Base-by-base conservation (phyloP, 1,140 invertebrate genomes). In the Drosophila tani region DNA sequence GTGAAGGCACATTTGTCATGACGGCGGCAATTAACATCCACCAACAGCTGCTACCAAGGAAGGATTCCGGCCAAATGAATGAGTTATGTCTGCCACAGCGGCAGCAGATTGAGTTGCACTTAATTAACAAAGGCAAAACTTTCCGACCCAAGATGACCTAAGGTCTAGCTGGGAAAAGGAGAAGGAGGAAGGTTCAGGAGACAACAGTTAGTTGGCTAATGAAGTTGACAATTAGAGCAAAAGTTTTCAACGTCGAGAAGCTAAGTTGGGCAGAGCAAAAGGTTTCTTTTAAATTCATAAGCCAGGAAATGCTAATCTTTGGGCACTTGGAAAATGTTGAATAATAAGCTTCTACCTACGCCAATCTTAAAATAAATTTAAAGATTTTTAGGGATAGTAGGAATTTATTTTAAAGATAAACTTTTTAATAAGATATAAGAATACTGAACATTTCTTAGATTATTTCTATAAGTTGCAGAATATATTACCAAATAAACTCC, bases 111-210 rank as follows among this genome's bases (percentile, higher is more conserved):
- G 46, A 58, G 83, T 57, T 76, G 76, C 80, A 87, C 67, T 85
- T 81, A 85, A 90, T 90, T 85, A 86, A 69, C 63, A 75, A 55
- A 60, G 45, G 19, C 38, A 70, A 84, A 90, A 68, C 68, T 88
- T 63, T 57, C 1, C 50, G 41, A 57, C 5, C 21, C 67, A 21
- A 46, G 64, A 41, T 81, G 63, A 57, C 47, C 81, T 29, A 56
- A 66, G 59, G 66, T 57, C 63, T 21, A 19, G 11, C 3, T 32
- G 0, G 32, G 17, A 15, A 24, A n/a, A 40, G 35, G 15, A 15
- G 15, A 6, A 19, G 32, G 19, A 3, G 7, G 17, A n/a, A 12
- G 19, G 17, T 21, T 8, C 19, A n/a, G 32, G 43, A 51, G 51
- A 35, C 56, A 69, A 17, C 24, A 38, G 66, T 63, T 68, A 38